Base-by-base conservation (phyloP, 2,797 vertebrate genomes). In the Sus cebifrons region DNA sequence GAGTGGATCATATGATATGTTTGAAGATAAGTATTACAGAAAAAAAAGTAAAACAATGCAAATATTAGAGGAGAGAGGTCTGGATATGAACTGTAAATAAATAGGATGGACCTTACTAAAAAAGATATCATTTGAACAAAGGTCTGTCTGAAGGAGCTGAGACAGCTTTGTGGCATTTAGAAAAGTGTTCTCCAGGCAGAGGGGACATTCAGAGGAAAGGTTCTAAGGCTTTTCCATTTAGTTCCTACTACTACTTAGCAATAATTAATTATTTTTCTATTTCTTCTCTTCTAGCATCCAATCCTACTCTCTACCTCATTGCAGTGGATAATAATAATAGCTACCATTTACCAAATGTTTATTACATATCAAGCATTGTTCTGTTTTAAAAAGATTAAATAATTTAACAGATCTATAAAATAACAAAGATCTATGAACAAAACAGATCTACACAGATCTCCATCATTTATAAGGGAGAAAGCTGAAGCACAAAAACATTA, bases 301-400 rank as follows among this genome's bases (percentile, higher is more conserved):
- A 56, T 73, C 32, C 68, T 58, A 86, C 77, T 40, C 56, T 85
- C 40, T 67, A 54, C 4, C 25, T 95, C 25, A 65, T 20, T 81
- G 49, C 54, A 84, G 65, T 84, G 11, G 32, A 79, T 62, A 40
- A 88, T 49, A 87, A n/a, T 32, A 91, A 75, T 2, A 92, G 36
- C 29, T 93, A 89, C 87, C 18, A 85, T 83, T 96, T 94, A 92
- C 54, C 64, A 78, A 87, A 88, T 15, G 15, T 90, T 74, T 90
- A 77, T 21, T 25, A 91, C 4, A 75, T 36, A 84, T 14, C 17
- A 94, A 75, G 36, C 70, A 89, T 64, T 92, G 67, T 77, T 96
- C n/a, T 84, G 84, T 86, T 94, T 91, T 74, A 29, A 73, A 95
- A 82, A 71, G 81, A 87, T 70, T 27, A 87, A 95, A 60, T 70